These are phyloP conservation scores for Cepaea hortensis DNA, from an alignment of 2,888 invertebrate species.

Conservation along the genomic window DNA sequence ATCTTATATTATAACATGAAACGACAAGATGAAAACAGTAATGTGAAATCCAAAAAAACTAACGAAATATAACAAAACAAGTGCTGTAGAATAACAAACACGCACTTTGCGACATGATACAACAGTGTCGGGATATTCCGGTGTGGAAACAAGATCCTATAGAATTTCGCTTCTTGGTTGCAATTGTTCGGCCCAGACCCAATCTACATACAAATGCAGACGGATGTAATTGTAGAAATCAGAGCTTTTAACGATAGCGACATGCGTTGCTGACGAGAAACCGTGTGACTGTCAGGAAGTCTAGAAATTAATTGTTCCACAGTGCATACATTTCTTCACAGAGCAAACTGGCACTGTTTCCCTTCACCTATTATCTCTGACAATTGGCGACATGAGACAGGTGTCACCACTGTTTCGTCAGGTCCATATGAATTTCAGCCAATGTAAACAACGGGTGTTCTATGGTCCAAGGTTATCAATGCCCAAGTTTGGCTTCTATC, in stretches of 20 bases:
- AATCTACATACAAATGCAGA: constrained; percentile 25
- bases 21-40: no score
- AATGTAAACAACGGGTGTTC: constrained; percentile 2
- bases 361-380: constrained; percentile 2
- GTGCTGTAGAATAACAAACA: neutral
- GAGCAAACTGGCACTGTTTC: constrained; percentile 2
- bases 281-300: constrained; percentile 9
- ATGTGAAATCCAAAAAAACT: neutral
- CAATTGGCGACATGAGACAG: constrained; percentile 25
- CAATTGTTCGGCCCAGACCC: constrained; percentile 2
- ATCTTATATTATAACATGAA: no score
- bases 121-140: neutral
- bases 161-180: neutral
- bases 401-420: neutral
- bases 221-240: constrained; percentile 23
- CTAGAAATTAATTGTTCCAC: constrained; percentile 31
- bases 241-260: constrained; percentile 1
- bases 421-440: constrained; percentile 5
- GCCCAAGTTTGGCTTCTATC: neutral
- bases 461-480: neutral
- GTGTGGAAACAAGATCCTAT: constrained; percentile 5
- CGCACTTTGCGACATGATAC: neutral
- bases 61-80: constrained; percentile 5
- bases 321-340: constrained; percentile 18
- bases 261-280: constrained; percentile 20